Evolutionary conservation across 2,113 vertebrate species (phyloP).

Genomic region (Lates calcarifer): DNA sequence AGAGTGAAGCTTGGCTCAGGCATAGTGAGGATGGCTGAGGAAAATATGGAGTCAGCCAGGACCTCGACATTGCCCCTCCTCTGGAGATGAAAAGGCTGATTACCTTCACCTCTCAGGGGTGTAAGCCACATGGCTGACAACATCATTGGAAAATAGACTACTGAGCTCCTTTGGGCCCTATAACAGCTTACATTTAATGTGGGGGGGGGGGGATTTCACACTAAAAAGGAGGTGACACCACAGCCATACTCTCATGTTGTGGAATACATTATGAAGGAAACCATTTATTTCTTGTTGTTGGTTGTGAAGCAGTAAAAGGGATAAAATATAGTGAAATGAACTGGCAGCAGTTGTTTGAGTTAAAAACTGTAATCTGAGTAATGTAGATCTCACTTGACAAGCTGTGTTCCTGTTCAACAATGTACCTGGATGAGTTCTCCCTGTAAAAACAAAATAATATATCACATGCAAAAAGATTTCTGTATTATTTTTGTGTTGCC

Average conservation of each 20-base stretch:
- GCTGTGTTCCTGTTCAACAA: neutral
- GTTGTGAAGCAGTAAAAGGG: conserved; percentile 32
- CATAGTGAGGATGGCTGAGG: conserved; percentile 42
- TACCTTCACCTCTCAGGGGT: conserved; percentile 84
- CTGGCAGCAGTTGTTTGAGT: conserved; percentile 12
- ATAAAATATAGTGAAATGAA: conserved; percentile 23
- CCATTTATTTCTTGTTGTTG: conserved; percentile 50
- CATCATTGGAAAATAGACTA: conserved; percentile 87
- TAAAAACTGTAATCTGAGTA: conserved; percentile 13
- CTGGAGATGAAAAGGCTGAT: conserved; percentile 85
- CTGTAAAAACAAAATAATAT: conserved; percentile 17
- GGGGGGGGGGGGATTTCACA: conserved; percentile 62
- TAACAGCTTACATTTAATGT: conserved; percentile 84
- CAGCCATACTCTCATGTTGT: conserved; percentile 60
- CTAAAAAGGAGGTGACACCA: conserved; percentile 81
- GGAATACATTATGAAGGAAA: conserved; percentile 67
- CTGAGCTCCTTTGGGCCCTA: conserved; percentile 83
- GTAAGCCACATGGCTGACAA: conserved; percentile 85
- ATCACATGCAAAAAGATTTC: conserved; percentile 5
- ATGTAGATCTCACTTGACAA: conserved; percentile 27
- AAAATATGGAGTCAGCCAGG: conserved; percentile 75
- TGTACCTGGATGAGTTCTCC: conserved; percentile 12
- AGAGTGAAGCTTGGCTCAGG: conserved; percentile 33
- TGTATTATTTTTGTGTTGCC: conserved; percentile 5
- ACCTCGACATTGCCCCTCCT: conserved; percentile 75